Evolutionary conservation across 2,113 vertebrate genomes (phyloP), one percentile per base, ranked within the genome.

Genomic region (zebrafish (Danio rerio)): DNA sequence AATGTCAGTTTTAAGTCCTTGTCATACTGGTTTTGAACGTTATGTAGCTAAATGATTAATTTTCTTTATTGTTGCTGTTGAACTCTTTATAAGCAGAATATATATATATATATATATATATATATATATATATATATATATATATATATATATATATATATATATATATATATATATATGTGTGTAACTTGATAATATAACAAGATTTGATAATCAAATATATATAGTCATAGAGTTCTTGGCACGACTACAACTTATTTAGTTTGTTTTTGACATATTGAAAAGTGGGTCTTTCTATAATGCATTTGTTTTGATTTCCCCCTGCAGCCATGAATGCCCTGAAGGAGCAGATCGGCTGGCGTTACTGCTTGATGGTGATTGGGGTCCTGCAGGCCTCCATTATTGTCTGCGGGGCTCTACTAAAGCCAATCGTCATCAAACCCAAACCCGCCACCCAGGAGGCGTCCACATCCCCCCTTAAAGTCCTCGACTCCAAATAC

Each of bases 341-440:
- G 86, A 99, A 97, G 89, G 89, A 95, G 31, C 91, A 84, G 52
- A 92, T 97, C 0, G 97, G 97, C 82, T 99, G 98, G 98, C 94
- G 96, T 8, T 88, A 91, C 90, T 96, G 96, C 88, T 90, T 99
- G 61, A 83, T 98, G 0, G 81, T 94, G 3, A 92, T 98, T 0
- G 97, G 97, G 8, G 73, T 94, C 12, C 84, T 98, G 0, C 98
- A 99, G 91, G 83, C 96, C 0, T 95, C 94, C 86, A 94, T 98
- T 3, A 86, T 96, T 0, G 59, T 90, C 82, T 98, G 95, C 0
- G 97, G 97, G 0, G 90, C 93, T 0, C 89, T 99, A 79, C 94
- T 99, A 1, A 90, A 94, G 65, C 98, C 98, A 9, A 95, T 99
- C 5, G 1, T 95, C 9, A 93, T 98, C 82, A 77, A 86, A 86